phyloP scores from a whole-genome alignment of 2,888 invertebrate genomes.

The Gasteruption jaculator region DNA sequence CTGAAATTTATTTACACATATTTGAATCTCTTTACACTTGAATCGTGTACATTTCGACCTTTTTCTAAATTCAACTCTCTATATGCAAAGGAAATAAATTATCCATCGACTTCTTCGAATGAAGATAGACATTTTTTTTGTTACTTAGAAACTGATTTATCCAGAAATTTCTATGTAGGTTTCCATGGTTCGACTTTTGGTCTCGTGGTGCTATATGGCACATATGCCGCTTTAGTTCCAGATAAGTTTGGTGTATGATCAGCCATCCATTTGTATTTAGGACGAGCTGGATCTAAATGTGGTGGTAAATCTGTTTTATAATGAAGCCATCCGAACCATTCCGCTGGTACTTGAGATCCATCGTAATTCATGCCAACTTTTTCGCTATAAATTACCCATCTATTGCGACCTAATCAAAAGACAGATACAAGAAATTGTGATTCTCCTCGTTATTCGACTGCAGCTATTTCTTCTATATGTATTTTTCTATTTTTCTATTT shows the following conservation, averaged over 20 bases:
- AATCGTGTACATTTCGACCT: too few relatives aligned
- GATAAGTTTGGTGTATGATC: conserved; percentile 81
- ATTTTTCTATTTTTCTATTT: too few relatives aligned
- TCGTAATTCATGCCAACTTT: conserved; percentile 74
- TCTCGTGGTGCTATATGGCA: conserved; percentile 85
- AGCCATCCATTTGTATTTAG: conserved; percentile 81
- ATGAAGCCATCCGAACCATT: conserved; percentile 98
- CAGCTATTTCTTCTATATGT: conserved; percentile 4
- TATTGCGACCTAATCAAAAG: conserved; percentile 82
- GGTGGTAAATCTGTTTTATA: conserved; percentile 81
- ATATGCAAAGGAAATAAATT: too few relatives aligned
- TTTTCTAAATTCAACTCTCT: too few relatives aligned
- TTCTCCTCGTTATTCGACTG: too few relatives aligned
- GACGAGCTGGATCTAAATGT: conserved; percentile 66
- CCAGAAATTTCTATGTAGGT: conserved; percentile 49
- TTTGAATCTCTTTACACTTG: too few relatives aligned
- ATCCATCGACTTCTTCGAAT: too few relatives aligned
- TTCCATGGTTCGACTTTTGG: conserved; percentile 88
- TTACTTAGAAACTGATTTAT: too few relatives aligned
- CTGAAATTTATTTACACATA: too few relatives aligned
- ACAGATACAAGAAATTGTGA: too few relatives aligned
- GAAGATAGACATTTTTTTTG: too few relatives aligned
- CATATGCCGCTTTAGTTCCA: conserved; percentile 72
- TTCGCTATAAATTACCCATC: conserved; percentile 90
- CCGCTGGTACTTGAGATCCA: conserved; percentile 85